These are phyloP conservation scores for Scortum barcoo DNA, from an alignment of 2,113 vertebrate genomes.

Conservation along the genomic window DNA sequence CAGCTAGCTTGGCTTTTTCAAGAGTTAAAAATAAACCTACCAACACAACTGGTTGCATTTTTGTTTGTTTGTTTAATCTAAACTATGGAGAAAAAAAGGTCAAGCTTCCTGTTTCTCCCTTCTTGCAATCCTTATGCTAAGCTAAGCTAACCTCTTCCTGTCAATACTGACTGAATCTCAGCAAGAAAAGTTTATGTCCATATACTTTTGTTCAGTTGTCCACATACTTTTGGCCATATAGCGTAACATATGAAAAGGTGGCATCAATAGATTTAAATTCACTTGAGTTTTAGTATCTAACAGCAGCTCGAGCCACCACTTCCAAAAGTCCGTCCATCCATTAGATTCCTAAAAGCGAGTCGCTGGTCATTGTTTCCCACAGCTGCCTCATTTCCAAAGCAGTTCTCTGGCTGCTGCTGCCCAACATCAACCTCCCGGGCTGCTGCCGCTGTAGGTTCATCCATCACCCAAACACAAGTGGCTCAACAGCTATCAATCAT, in stretches of 20 bases:
- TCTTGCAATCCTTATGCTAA: not conserved
- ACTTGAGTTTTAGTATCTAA: not conserved
- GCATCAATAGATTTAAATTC: not conserved
- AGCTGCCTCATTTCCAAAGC: conserved; percentile 41
- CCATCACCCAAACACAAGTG: conserved; percentile 35
- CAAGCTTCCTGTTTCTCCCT: not conserved
- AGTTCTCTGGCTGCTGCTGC: conserved; percentile 4
- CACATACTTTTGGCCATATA: not conserved
- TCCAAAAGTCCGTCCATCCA: conserved; percentile 20
- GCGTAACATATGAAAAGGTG: not conserved
- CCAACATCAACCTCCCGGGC: conserved; percentile 44
- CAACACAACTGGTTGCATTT: not conserved
- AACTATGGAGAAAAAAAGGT: not conserved
- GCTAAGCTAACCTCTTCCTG: not conserved
- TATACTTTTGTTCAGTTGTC: not conserved
- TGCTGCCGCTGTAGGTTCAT: conserved; percentile 40
- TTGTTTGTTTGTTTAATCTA: too few species aligned
- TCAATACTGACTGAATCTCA: too few species aligned
- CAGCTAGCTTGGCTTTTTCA: not conserved
- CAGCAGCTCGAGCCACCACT: not conserved
- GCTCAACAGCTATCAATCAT: conserved; percentile 49
- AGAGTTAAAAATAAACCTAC: not conserved
- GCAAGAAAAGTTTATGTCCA: too few species aligned
- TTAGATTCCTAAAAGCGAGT: conserved; percentile 21
- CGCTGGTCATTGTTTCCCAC: conserved; percentile 32